Percentiles rank a stretch among this genome's conserved stretches.
Conservation (phyloP, 2,888 invertebrate species). For the Epinotia bilunana region DNA sequence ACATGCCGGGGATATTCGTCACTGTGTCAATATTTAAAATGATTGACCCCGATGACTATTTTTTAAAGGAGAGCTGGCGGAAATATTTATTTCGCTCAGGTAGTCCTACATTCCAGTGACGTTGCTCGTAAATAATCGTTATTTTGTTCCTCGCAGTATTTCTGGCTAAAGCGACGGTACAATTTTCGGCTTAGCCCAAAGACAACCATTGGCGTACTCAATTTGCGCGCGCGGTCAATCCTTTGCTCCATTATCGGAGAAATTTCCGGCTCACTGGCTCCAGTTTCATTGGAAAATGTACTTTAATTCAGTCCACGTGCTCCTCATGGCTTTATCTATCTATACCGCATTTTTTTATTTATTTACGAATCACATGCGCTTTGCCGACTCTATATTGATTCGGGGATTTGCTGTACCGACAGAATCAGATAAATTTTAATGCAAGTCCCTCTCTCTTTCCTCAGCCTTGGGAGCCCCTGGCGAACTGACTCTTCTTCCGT, state of each 20-base stretch:
- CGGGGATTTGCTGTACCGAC: no score
- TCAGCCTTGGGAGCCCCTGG: no score
- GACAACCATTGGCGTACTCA: slow-evolving; percentile 40
- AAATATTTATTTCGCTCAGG: neutral
- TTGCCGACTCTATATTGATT: no score
- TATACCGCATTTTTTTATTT: neutral
- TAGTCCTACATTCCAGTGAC: neutral
- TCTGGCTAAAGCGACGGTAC: neutral
- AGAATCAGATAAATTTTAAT: no score
- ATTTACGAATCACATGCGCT: neutral
- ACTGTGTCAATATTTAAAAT: no score
- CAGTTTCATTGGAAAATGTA: slow-evolving; percentile 44
- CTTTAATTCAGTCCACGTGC: slow-evolving; percentile 34
- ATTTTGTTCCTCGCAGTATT: neutral
- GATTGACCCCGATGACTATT: neutral
- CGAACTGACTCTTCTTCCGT: no score
- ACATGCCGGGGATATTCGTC: no score
- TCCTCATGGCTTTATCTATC: slow-evolving; percentile 8
- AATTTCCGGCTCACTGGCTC: slow-evolving; percentile 39
- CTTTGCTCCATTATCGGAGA: slow-evolving; percentile 44
- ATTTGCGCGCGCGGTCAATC: slow-evolving; percentile 44
- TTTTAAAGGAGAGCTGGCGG: neutral
- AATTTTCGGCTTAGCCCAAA: slow-evolving; percentile 39
- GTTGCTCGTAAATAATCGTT: neutral
- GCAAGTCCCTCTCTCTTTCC: no score